Evolutionary conservation across 2,113 vertebrate genomes (phyloP), one percentile per base, ranked within the genome.

Genomic region (Neodontobutis hainanensis): DNA sequence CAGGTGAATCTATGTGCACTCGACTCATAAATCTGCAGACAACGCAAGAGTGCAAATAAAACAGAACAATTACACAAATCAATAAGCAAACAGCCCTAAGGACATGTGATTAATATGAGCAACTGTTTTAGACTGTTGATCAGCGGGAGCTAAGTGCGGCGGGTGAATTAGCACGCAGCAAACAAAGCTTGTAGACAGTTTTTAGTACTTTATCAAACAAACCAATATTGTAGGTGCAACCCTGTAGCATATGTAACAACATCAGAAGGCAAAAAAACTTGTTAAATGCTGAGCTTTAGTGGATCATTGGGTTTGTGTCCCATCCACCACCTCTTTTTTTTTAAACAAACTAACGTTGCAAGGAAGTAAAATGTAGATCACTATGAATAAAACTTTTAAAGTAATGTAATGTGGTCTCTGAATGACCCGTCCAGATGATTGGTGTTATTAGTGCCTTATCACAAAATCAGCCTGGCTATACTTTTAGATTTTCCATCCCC

Each of bases 401-500:
- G 38, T 40, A 4, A 40, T 40, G 38, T 40, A 40, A 40, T 40
- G 8, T 8, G 4, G 38, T 40, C 34, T 40, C 38, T 63, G 56
- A 70, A 63, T 73, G 44, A 75, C 51, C 63, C 65, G 38, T 65
- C 42, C 19, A 65, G 61, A 60, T 70, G 75, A 81, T 59, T 75
- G 52, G 66, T 62, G 67, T 69, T 72, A 77, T 78, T 36, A 11
- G 50, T 34, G 75, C 73, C 45, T 57, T 53, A 73, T n/a, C 61
- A 67, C 44, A 63, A 65, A 69, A 74, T 78, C 55, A 67, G 65
- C 55, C 11, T 60, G 53, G 47, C 32, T 64, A 34, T 9, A 51
- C 36, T 5, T 56, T 64, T n/a, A 50, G 57, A 60, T 68, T 70
- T 77, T 73, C 38, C 45, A 67, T 40, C 49, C 14, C 50, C 52